Conservation (phyloP, 2,113 vertebrate genomes). For the Alosa alosa region DNA sequence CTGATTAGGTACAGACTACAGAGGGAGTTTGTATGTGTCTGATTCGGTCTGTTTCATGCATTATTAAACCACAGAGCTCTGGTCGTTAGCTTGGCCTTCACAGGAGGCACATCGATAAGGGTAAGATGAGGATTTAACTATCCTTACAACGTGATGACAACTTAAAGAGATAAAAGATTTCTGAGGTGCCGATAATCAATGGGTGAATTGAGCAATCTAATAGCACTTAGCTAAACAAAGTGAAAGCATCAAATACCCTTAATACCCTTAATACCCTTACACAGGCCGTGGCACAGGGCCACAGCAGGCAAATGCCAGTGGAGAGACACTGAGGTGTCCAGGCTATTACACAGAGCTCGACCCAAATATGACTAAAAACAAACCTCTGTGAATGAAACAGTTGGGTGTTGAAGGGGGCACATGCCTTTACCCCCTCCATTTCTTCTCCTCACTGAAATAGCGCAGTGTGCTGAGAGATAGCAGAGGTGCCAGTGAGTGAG, state of each 20-base stretch:
- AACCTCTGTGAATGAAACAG: background rate
- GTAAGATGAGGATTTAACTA: background rate
- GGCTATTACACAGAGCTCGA: background rate
- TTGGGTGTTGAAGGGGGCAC: background rate
- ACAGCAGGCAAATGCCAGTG: background rate
- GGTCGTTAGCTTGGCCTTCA: background rate
- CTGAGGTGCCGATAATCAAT: background rate
- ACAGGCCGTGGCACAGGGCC: background rate
- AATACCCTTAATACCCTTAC: background rate
- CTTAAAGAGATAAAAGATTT: slow-evolving; percentile 5
- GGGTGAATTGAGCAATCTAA: background rate
- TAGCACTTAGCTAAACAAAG: background rate
- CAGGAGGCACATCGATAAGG: background rate
- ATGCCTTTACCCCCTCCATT: background rate
- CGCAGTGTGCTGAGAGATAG: background rate
- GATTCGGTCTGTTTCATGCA: slow-evolving; percentile 13
- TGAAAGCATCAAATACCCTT: background rate
- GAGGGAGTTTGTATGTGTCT: background rate
- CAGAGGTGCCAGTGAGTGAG: background rate
- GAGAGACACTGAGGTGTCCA: background rate
- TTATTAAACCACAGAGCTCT: background rate
- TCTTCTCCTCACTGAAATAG: background rate
- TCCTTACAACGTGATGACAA: background rate
- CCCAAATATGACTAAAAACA: slow-evolving; percentile 15
- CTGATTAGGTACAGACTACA: background rate